Conservation (phyloP, 2,888 invertebrate genomes). For the Idaea straminata region DNA sequence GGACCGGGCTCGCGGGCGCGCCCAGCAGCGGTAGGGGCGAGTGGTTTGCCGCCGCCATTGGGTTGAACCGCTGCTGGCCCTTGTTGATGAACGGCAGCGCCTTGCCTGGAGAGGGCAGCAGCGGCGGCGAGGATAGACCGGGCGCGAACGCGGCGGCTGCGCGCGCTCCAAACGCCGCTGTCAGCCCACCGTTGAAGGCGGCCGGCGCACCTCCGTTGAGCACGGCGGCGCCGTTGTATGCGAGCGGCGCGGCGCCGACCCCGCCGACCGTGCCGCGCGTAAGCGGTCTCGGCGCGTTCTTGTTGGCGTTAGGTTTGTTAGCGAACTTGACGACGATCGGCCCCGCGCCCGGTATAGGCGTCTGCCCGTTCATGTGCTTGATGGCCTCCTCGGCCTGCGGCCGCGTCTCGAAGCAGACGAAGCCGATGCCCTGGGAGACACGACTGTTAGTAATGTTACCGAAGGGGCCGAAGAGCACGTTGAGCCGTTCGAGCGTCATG, state of each 20-base stretch:
- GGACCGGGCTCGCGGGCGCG: slow-evolving; percentile 70
- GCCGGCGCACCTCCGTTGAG: slow-evolving; percentile 63
- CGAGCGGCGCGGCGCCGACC: slow-evolving; percentile 50
- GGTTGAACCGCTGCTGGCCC: slow-evolving; percentile 75
- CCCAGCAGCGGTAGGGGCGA: slow-evolving; percentile 68
- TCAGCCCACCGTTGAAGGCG: slow-evolving; percentile 64
- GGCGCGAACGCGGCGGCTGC: slow-evolving; percentile 65
- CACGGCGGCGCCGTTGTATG: slow-evolving; percentile 67
- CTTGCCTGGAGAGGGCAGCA: slow-evolving; percentile 74
- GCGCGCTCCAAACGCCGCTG: slow-evolving; percentile 65
- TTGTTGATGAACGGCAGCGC: slow-evolving; percentile 76
- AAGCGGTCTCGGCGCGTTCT: slow-evolving; percentile 62
- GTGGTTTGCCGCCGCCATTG: slow-evolving; percentile 73
- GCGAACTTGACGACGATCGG: slow-evolving; percentile 75
- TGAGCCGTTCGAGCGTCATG: slow-evolving; percentile 74
- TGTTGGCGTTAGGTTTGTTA: slow-evolving; percentile 71
- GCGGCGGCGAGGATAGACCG: slow-evolving; percentile 71
- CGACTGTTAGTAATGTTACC: slow-evolving; percentile 75
- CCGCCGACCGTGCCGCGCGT: slow-evolving; percentile 53
- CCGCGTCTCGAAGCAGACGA: slow-evolving; percentile 73
- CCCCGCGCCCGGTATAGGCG: slow-evolving; percentile 68
- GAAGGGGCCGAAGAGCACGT: slow-evolving; percentile 65
- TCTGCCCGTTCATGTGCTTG: slow-evolving; percentile 66
- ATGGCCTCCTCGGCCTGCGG: slow-evolving; percentile 75
- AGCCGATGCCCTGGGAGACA: slow-evolving; percentile 76